Evolutionary conservation across 1,140 invertebrate species (phyloP), one percentile per base, ranked within the genome.

Genomic region (Saccostrea echinata): DNA sequence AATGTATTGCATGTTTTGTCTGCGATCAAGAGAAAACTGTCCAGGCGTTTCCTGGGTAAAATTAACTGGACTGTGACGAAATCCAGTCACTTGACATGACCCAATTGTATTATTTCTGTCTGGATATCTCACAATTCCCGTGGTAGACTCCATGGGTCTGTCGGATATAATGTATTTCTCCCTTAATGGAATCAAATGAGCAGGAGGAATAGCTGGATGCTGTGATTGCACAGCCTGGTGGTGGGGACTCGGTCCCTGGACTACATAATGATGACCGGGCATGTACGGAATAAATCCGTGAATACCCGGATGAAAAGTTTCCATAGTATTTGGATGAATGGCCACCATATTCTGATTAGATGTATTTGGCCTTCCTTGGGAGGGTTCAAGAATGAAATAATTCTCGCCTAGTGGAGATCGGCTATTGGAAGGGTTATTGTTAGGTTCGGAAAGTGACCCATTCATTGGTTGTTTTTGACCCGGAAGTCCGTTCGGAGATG

Each of bases 261-360:
- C 68, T 76, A 76, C 24, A 33, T 30, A 76, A 76, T 76, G 68
- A 76, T 76, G 68, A 76, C 68, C 68, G 68, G 68, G 68, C 68
- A 76, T 33, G 16, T 33, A 76, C 68, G 68, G 68, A 76, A 76
- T 76, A 76, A 76, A 76, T 9, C 68, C 68, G 24, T 76, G 68
- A 30, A 76, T 76, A 12, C 68, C 30, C 68, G 68, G 27, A 30
- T 76, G 68, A 16, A 30, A 76, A 76, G 68, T 76, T 13, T 76
- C 68, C 68, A 76, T 76, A 33, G 27, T 18, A 30, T 30, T 76
- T 18, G 68, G 68, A 30, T 76, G 68, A 27, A 76, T 76, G 18
- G 68, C 27, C 27, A 76, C 30, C 68, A 76, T 76, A 27, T 30
- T 76, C 27, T 30, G 68, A 76, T 33, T 76, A 33, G 68, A 27